Base-by-base conservation (phyloP, 1,140 invertebrate species). In the Camponotus vicinus region DNA sequence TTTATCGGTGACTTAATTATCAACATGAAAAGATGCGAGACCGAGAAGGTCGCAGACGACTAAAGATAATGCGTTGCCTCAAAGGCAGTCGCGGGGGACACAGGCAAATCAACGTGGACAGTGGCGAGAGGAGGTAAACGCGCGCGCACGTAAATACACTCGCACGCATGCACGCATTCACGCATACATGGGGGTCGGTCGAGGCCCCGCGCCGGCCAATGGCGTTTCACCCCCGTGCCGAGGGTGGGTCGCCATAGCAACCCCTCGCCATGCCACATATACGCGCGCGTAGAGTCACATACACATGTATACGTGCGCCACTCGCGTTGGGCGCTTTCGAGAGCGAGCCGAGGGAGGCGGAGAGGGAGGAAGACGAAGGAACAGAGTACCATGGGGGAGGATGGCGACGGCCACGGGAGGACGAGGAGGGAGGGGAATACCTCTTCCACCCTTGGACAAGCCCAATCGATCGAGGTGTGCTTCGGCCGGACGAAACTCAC, bases 381-480 rank as follows among this genome's bases (percentile, higher is more conserved):
- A 82, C 69, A 83, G 79, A 83, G 79, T 75, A 83, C 79, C 27
- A 82, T 27, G 71, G 34, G 85, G 55, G 37, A 66, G 59, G 71
- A 69, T 71, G 79, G 49, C 15, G 49, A 67, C 64, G 66, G 77
- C 88, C 63, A 83, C 67, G 88, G 79, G 57, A 49, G 70, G 71
- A n/a, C 21, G 63, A 37, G 66, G 37, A 73, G 45, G 69, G 75
- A 69, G 64, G 49, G 67, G 90, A 87, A 91, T 90, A 90, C 88
- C 93, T 92, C 91, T 92, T 93, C 93, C 93, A 92, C 93, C 93
- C 93, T 94, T 94, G 94, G 94, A 95, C 94, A 95, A 95, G 94
- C 95, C 95, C 95, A 95, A 95, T 95, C 95, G 95, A 95, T 95
- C 95, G 95, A 95, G 95, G 95, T 95, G 92, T 94, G 93, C 94